A percentile compares a stretch with the other conserved stretches of the same genome.
Evolutionary conservation across 2,888 invertebrate genomes (phyloP).

Genomic region (Bimastos eiseni): DNA sequence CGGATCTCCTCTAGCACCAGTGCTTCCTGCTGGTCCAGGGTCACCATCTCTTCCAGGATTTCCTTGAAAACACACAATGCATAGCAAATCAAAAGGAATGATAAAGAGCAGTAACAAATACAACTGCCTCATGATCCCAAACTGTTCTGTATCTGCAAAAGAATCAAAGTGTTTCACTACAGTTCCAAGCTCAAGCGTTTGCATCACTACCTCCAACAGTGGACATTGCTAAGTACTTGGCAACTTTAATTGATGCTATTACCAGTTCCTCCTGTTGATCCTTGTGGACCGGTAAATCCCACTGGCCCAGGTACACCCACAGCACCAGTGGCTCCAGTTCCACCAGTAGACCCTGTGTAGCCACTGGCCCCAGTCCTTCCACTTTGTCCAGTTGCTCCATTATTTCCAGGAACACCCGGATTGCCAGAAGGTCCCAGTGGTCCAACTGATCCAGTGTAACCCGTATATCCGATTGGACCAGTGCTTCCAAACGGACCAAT

Average conservation of each 20-base stretch:
- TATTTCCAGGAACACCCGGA: neutral
- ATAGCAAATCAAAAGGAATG: neutral
- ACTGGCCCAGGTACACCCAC: neutral
- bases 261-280: neutral
- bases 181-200: neutral
- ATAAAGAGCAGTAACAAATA: neutral
- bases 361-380: neutral
- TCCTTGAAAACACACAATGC: neutral
- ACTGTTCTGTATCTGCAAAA: neutral
- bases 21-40: neutral
- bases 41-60: neutral
- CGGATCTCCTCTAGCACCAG: slow-evolving; percentile 6
- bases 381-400: neutral
- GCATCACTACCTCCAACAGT: neutral
- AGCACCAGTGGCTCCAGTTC: slow-evolving; percentile 8
- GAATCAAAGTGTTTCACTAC: neutral
- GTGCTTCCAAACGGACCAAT: neutral
- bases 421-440: slow-evolving; percentile 8
- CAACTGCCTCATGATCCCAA: neutral
- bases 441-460: neutral
- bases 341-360: neutral
- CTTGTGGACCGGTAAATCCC: neutral
- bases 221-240: neutral
- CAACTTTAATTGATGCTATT: neutral
- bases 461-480: neutral